Conservation (phyloP, 1,140 invertebrate genomes). For the Drosophila kurseongensis region DNA sequence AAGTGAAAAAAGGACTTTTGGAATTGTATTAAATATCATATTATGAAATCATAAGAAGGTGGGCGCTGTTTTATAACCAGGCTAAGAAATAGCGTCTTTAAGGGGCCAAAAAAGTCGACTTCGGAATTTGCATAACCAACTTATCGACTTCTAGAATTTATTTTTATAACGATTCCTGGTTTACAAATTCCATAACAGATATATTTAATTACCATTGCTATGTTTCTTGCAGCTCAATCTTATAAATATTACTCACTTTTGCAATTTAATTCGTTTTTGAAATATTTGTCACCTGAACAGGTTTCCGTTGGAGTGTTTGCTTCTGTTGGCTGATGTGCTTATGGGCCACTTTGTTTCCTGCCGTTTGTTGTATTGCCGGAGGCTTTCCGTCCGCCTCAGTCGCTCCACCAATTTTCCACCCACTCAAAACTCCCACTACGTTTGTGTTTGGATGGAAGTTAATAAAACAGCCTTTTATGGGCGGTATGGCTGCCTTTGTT, state of each 20-base stretch:
- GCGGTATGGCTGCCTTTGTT: conserved; percentile 13
- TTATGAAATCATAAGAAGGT: too few species aligned
- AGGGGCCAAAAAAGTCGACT: too few species aligned
- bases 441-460: conserved; percentile 70
- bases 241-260: not conserved
- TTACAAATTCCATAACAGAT: too few species aligned
- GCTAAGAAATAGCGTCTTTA: too few species aligned
- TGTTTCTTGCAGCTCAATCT: too few species aligned
- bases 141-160: too few species aligned
- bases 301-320: conserved; percentile 32
- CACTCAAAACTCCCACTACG: conserved; percentile 12
- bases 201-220: too few species aligned
- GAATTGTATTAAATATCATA: too few species aligned
- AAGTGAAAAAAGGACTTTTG: too few species aligned
- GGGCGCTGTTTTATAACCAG: too few species aligned
- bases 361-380: conserved; percentile 41
- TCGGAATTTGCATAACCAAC: too few species aligned
- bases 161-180: too few species aligned
- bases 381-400: conserved; percentile 22
- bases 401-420: not conserved
- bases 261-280: not conserved
- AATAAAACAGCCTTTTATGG: conserved; percentile 81
- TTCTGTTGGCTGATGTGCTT: conserved; percentile 67
- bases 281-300: conserved; percentile 21
- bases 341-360: conserved; percentile 70